Base-by-base conservation (phyloP, 2,888 invertebrate species). In the Ophonus ardosiacus region DNA sequence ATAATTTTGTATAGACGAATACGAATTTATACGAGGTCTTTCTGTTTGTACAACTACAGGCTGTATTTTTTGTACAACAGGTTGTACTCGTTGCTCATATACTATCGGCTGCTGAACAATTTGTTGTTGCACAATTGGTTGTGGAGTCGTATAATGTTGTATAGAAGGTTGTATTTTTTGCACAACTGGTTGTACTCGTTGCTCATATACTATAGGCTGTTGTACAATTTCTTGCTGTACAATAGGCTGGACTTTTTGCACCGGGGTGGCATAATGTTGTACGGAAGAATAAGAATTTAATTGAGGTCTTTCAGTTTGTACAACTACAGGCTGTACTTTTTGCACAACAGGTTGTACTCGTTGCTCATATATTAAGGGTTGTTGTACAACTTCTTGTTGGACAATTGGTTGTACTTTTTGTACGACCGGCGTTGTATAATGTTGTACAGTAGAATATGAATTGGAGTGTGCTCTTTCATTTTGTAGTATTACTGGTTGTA, bases 391-490 rank as follows among this genome's bases (percentile, higher is more conserved):
- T 18, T 15, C 85, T 40, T 38, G 31, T 83, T 74, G 38, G 7
- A 71, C 65, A 43, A 57, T 6, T 86, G 31, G 85, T 81, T 68
- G 40, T 81, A 85, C 40, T 21, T 68, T 40, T 56, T 84, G 76
- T 38, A 84, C 83, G 6, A 43, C 40, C 21, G 59, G 83, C 17
- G 61, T 43, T 76, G 74, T 74, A 61, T 84, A 76, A 61, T 84
- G 83, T 40, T 76, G n/a, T 38, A 38, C 40, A 61, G 31, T 8
- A 63, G 80, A 63, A 40, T 56, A 79, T 1, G 57, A 56, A 21
- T 43, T 15, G 0, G 43, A 56, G 43, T 76, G 51, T 24, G 56
- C 10, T 6, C 24, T 21, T 78, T 56, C 57, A 38, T 83, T 13
- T 51, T 51, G 43, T 51, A 51, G 76, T 13, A 51, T 81, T 7